A percentile compares a stretch with the other conserved stretches of the same genome.
Conservation (phyloP, 2,888 invertebrate genomes). For the Ferrisia virgata region DNA sequence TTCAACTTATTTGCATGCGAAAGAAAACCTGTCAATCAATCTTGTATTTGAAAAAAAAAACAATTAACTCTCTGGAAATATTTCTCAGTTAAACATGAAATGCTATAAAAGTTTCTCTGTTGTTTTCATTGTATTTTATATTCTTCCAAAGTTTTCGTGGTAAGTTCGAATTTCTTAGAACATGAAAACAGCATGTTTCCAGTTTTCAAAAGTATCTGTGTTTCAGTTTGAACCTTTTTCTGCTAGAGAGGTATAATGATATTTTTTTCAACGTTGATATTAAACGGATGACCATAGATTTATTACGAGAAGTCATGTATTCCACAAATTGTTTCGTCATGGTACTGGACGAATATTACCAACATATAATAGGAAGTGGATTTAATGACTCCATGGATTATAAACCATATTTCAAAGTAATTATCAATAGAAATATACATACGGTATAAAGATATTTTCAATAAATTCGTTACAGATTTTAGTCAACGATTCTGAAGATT, state of each 20-base stretch:
- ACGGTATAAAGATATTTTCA: not conserved
- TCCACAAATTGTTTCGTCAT: constrained; percentile 58
- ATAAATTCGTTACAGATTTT: constrained; percentile 56
- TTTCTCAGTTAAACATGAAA: not conserved
- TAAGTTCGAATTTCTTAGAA: not conserved
- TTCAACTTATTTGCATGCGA: not conserved
- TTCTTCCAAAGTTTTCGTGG: not conserved
- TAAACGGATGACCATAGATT: constrained; percentile 33
- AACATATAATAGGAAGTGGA: constrained; percentile 57
- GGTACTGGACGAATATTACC: constrained; percentile 59
- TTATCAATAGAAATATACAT: not conserved
- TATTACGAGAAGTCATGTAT: constrained; percentile 47
- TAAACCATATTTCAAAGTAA: constrained; percentile 60
- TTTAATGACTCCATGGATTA: constrained; percentile 56
- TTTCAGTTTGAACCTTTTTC: not conserved
- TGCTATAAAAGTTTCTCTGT: not conserved
- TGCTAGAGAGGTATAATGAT: not conserved
- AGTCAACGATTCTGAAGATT: constrained; percentile 64
- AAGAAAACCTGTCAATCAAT: not conserved
- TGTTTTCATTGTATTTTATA: not conserved
- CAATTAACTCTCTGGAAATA: not conserved
- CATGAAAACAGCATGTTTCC: not conserved
- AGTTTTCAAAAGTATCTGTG: not conserved
- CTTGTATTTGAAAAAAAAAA: not conserved
- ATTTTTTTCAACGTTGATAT: constrained; percentile 19